Evolutionary conservation across 2,888 invertebrate species (phyloP), one percentile per base, ranked within the genome.

Genomic region (Patella depressa): DNA sequence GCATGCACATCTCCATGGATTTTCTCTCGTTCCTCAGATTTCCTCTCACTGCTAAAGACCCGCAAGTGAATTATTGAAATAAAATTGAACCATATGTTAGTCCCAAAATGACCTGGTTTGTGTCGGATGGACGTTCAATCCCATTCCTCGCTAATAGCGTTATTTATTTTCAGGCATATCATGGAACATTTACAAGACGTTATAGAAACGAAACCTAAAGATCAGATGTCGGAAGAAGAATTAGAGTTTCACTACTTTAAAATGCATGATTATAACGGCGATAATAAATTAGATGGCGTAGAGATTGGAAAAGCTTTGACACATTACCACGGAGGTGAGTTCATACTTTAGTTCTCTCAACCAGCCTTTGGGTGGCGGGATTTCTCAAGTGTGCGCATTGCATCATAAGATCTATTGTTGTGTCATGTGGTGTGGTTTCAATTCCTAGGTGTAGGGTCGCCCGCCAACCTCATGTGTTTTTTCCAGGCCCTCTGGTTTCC

Each of bases 181-280:
- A 86, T 86, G 77, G 89, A 89, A 79, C 89, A 89, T 83, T 81
- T 88, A 71, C 85, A 88, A 74, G 86, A 87, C 9, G 85, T 86
- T 12, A 84, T 88, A 55, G 86, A 87, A 71, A 81, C 83, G 15
- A 89, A 88, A 80, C 84, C 87, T 2, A 87, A 87, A 73, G 87
- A 88, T 5, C 83, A 89, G 76, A 89, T 89, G 89, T 82, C 87
- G 9, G 88, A 89, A 45, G 87, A 89, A 77, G 89, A 89, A 76
- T 77, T 89, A 71, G 88, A 89, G 83, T 89, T 89, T 78, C 88
- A 89, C 80, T 89, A 89, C 78, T 89, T 89, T 79, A 89, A 89
- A 82, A 81, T 89, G 71, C 89, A 89, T 74, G 89, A 89, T 83
- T 89, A 89, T 73, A 88, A 89, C 79, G 83, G 85, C 75, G 88